Evolutionary conservation across 2,797 vertebrate genomes (phyloP), one percentile per base, ranked within the genome.

Genomic region (Sebastes glaucus): DNA sequence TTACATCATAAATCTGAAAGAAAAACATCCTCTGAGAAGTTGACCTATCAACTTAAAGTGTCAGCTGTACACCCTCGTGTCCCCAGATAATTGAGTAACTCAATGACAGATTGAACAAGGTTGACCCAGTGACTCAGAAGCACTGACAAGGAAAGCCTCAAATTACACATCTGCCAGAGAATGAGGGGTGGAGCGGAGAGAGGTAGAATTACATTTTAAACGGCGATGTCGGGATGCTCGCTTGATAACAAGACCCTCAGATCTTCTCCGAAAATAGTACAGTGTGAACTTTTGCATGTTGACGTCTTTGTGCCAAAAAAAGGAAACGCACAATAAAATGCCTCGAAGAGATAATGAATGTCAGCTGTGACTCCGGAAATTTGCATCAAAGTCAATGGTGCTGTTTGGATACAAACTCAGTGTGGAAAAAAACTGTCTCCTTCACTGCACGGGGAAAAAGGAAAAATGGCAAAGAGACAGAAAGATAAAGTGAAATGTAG

Each of bases 91-190:
- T 42, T 53, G 35, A 83, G 66, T 27, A 73, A 84, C 80, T 87
- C 76, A 89, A 82, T 74, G 88, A 87, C 86, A 88, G 89, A 88
- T 77, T 88, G 83, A 90, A 91, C 82, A 84, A 83, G 74, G 84
- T 82, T 87, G 88, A 93, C 86, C 86, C 87, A 74, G 83, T 86
- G 89, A 92, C 90, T 90, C 85, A 68, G 74, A 77, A 30, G 35
- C 80, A 53, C 35, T 5, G 63, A 86, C 76, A 71, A 57, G 33
- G 20, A 57, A 4, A 64, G 85, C 83, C 81, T 93, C 91, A 88
- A 83, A 86, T 95, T 94, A 93, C 94, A 91, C 79, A 85, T 90
- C 83, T 78, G 80, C 87, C 67, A 65, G 80, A 93, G 87, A 95
- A 94, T 92, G 88, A 92, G 66, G 90, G 93, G 91, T 89, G 92